These are phyloP conservation scores for Catagonus wagneri DNA, from an alignment of 2,113 vertebrate species.

Conservation along the genomic window DNA sequence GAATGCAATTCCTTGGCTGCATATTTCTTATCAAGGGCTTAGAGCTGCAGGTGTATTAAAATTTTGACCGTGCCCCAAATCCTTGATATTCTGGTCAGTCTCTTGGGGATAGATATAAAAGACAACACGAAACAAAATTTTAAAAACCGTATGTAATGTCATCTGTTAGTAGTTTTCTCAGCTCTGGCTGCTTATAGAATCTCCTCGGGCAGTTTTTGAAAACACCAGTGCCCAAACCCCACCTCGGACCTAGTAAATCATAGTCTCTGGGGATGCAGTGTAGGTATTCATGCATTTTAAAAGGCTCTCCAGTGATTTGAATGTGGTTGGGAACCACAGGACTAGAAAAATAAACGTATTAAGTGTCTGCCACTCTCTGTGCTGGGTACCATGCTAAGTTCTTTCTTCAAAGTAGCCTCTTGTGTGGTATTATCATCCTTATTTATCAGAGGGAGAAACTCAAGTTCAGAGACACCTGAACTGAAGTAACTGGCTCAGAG, in stretches of 20 bases:
- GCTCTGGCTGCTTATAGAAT: not conserved
- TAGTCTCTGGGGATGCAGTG: not conserved
- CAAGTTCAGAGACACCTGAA: not conserved
- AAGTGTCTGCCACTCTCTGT: not conserved
- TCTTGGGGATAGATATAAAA: conserved; percentile 5
- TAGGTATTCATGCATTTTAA: not conserved
- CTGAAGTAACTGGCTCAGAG: not conserved
- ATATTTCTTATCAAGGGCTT: conserved; percentile 52
- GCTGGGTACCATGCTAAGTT: not conserved
- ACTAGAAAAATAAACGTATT: not conserved
- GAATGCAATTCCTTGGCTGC: conserved; percentile 19
- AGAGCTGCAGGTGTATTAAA: conserved; percentile 33
- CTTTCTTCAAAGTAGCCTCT: not conserved
- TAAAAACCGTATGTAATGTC: not conserved
- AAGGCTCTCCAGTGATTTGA: not conserved
- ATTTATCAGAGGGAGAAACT: not conserved
- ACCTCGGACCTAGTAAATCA: not conserved
- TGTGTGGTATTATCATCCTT: not conserved
- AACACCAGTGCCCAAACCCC: not conserved
- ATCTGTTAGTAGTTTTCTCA: not conserved
- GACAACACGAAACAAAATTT: not conserved
- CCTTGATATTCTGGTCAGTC: not conserved
- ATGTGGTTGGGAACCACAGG: not conserved
- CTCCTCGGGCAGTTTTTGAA: not conserved
- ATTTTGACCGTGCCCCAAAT: conserved; percentile 47